Evolutionary conservation across 1,140 invertebrate genomes (phyloP).

Genomic region (Saccostrea echinata): DNA sequence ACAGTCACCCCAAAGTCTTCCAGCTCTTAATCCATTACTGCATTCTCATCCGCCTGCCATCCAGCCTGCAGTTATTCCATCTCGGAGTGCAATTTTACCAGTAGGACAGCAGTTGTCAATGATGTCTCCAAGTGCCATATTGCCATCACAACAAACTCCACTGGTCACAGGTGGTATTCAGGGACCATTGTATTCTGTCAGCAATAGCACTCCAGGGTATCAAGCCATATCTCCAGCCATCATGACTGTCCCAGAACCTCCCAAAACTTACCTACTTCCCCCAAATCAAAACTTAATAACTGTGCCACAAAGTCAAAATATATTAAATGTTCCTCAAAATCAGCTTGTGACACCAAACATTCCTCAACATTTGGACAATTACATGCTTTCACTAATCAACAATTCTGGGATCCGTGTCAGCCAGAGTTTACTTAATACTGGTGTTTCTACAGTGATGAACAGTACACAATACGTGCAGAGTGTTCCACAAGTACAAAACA

Average conservation of each 20-base stretch:
- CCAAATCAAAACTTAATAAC: slow-evolving; percentile 23
- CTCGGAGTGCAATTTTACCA: slow-evolving; percentile 21
- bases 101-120: not conserved
- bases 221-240: slow-evolving; percentile 16
- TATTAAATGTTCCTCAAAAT: not conserved
- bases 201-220: not conserved
- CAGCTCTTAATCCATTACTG: not conserved
- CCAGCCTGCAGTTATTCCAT: not conserved
- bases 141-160: not conserved
- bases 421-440: not conserved
- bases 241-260: slow-evolving; percentile 22
- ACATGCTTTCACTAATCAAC: not conserved
- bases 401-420: slow-evolving; percentile 11
- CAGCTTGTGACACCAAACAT: slow-evolving; percentile 1
- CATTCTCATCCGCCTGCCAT: not conserved
- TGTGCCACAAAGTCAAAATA: slow-evolving; percentile 10
- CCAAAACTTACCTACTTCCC: not conserved
- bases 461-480: slow-evolving; percentile 6
- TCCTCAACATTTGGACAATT: not conserved
- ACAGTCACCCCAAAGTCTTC: not conserved
- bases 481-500: slow-evolving; percentile 18
- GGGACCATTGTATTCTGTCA: slow-evolving; percentile 13
- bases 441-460: slow-evolving; percentile 26
- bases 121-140: slow-evolving; percentile 13
- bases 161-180: slow-evolving; percentile 13